These are phyloP conservation scores for Gobionotothen gibberifrons DNA, from an alignment of 2,797 vertebrate genomes.

Conservation along the genomic window DNA sequence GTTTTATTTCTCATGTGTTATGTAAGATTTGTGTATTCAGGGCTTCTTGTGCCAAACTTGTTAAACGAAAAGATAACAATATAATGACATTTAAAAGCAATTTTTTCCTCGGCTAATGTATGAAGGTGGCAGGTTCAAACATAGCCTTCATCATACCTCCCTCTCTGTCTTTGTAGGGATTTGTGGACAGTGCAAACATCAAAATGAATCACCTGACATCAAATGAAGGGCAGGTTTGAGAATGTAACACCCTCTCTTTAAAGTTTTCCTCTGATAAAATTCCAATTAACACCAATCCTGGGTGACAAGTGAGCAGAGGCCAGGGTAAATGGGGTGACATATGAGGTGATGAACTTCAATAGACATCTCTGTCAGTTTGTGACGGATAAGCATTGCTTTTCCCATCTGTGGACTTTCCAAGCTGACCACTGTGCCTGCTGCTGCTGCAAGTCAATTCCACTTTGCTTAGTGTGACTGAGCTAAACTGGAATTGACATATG, in stretches of 20 bases:
- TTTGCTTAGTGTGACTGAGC: slow-evolving; percentile 10
- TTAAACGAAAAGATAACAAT: not conserved
- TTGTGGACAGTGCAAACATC: slow-evolving; percentile 35
- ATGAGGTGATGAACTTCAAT: slow-evolving; percentile 8
- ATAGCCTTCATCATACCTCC: slow-evolving; percentile 34
- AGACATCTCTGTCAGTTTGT: slow-evolving; percentile 24
- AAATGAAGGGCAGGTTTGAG: slow-evolving; percentile 66
- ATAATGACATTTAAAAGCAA: slow-evolving; percentile 36
- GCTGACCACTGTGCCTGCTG: not conserved
- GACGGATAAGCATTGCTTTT: slow-evolving; percentile 6
- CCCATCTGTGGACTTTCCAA: slow-evolving; percentile 14
- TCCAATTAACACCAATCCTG: slow-evolving; percentile 72
- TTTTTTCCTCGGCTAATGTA: slow-evolving; percentile 26
- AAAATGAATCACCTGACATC: slow-evolving; percentile 58
- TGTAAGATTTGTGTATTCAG: not conserved
- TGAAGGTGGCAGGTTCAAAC: slow-evolving; percentile 28
- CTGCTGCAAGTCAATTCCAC: not conserved
- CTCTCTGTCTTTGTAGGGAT: slow-evolving; percentile 35
- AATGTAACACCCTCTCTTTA: slow-evolving; percentile 64
- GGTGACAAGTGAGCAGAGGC: slow-evolving; percentile 35
- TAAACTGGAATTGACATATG: slow-evolving; percentile 23
- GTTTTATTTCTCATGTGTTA: no score
- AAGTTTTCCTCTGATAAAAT: slow-evolving; percentile 71
- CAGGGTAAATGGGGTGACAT: slow-evolving; percentile 6
- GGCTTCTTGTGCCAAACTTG: not conserved